Evolutionary conservation across 2,113 vertebrate genomes (phyloP).

Genomic region (Vombatus ursinus): DNA sequence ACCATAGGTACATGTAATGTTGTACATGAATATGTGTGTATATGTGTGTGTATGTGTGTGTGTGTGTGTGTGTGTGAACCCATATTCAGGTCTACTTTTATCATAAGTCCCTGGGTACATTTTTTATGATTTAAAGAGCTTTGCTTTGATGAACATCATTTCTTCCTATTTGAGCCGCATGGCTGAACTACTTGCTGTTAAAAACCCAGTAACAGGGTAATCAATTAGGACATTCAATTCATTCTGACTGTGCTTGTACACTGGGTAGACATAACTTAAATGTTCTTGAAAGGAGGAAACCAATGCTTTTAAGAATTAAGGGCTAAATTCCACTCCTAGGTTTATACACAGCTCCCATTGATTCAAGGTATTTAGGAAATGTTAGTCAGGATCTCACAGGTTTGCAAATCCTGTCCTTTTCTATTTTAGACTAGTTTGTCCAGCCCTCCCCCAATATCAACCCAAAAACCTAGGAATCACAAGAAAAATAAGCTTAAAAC

Average conservation of each 20-base stretch:
- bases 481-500: neutral
- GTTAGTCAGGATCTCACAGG: neutral
- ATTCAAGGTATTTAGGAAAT: slow-evolving; percentile 21
- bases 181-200: neutral
- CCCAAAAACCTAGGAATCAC: neutral
- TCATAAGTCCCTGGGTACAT: neutral
- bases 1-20: neutral
- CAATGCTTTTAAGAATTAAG: slow-evolving; percentile 34
- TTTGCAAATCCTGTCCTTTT: neutral
- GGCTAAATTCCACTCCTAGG: slow-evolving; percentile 10
- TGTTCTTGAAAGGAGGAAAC: slow-evolving; percentile 22
- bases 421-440: neutral
- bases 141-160: neutral
- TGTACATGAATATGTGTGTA: neutral
- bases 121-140: neutral
- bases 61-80: neutral
- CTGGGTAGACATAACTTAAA: neutral
- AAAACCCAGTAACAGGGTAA: neutral
- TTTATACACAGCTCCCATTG: neutral
- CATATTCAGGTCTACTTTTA: neutral
- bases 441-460: slow-evolving; percentile 1
- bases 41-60: neutral
- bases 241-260: neutral
- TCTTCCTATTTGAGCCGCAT: neutral
- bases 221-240: neutral